Evolutionary conservation across 1,140 invertebrate species (phyloP), one percentile per base, ranked within the genome.

Genomic region (Eulimnadia texana): DNA sequence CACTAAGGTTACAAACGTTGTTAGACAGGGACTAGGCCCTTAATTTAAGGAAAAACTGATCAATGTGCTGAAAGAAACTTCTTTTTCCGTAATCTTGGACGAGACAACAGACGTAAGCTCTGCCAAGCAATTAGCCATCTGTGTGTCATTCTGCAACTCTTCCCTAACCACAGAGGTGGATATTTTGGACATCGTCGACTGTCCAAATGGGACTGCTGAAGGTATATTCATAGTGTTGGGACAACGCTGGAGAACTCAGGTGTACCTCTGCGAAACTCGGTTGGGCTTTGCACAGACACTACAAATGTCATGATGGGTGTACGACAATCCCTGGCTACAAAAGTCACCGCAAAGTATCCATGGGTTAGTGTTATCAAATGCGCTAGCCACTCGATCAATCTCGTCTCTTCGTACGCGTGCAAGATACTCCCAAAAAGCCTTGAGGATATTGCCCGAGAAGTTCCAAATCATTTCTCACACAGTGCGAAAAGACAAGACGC

Each of bases 311-410:
- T 42, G 33, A 42, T 42, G 33, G 33, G 33, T 9, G 33, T 42
- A 16, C 16, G 33, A 42, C 6, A 42, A 42, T 42, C 33, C 6
- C 33, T 42, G 6, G 33, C 33, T 16, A 42, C 33, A 6, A 42
- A 42, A 42, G 33, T 42, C 16, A 16, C 33, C 33, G 33, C 33
- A 16, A 42, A 42, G 6, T 42, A 42, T 42, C 67, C 68, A 19
- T 51, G 63, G 50, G 68, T 72, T 56, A 62, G 66, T n/a, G 66
- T 64, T 27, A 56, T 73, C 1, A 71, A 71, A 65, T 72, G 71
- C 57, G 66, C 64, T 29, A 71, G 72, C 63, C 72, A 70, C 64
- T 66, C 66, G 54, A 68, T 71, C 2, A 63, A 70, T 64, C 58
- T 70, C 10, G 54, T 33, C 23, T 66, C 69, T 59, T 68, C 63